These are phyloP conservation scores for Choloepus hoffmanni DNA, from an alignment of 2,113 vertebrate species.

Conservation along the genomic window DNA sequence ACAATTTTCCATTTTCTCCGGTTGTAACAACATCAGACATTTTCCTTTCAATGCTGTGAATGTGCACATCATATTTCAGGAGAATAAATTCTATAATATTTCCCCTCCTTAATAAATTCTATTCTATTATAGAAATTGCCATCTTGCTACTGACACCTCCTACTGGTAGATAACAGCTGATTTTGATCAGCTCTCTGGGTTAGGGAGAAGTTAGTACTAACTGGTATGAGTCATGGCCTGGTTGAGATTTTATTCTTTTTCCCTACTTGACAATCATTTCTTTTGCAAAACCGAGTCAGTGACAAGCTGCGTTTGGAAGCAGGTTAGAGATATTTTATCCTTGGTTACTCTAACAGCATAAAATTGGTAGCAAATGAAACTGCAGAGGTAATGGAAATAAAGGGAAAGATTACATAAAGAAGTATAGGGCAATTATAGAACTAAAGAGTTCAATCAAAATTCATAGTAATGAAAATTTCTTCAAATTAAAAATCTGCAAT, in stretches of 20 bases:
- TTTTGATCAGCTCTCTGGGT: neutral
- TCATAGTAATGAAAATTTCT: conserved; percentile 49
- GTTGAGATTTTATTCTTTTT: conserved; percentile 32
- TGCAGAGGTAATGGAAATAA: neutral
- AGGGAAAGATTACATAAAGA: conserved; percentile 45
- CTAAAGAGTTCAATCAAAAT: conserved; percentile 56
- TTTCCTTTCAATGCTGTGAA: neutral
- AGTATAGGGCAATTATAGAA: conserved; percentile 49
- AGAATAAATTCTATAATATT: neutral
- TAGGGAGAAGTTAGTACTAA: conserved; percentile 60
- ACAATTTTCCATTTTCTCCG: neutral
- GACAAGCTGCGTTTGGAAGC: conserved; percentile 30
- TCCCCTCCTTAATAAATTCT: conserved; percentile 8
- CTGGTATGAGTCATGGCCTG: conserved; percentile 68
- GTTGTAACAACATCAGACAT: neutral
- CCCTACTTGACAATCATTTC: neutral
- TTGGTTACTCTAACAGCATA: neutral
- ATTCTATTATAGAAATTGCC: conserved; percentile 64
- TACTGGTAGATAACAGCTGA: conserved; percentile 57
- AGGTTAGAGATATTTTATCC: neutral
- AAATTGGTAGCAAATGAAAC: neutral
- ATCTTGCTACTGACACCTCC: conserved; percentile 76
- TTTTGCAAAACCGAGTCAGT: conserved; percentile 10
- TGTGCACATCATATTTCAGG: neutral
- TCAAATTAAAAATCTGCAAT: conserved; percentile 25